phyloP scores from a whole-genome alignment of 2,113 vertebrate genomes.

The Mugil cephalus region DNA sequence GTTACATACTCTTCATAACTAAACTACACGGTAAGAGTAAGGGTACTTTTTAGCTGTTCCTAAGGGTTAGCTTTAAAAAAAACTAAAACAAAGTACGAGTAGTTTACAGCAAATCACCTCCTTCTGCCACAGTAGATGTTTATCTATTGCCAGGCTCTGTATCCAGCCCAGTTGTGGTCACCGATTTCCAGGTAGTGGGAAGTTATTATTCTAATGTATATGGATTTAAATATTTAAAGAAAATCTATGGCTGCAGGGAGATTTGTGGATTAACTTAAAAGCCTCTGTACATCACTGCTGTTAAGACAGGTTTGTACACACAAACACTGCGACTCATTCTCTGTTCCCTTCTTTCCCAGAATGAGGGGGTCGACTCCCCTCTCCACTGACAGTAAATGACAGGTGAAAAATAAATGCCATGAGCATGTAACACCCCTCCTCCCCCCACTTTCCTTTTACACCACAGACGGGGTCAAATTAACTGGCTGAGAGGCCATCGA shows the following conservation, averaged over 20 bases:
- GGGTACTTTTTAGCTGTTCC: too few relatives aligned
- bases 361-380: neutral
- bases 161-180: neutral
- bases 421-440: slow-evolving; percentile 9
- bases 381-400: slow-evolving; percentile 11
- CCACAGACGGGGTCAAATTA: slow-evolving; percentile 40
- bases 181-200: neutral
- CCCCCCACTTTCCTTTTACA: slow-evolving; percentile 3
- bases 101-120: neutral
- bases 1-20: too few relatives aligned
- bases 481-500: slow-evolving; percentile 46
- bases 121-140: neutral
- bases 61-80: too few relatives aligned
- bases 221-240: neutral
- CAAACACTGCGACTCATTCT: neutral
- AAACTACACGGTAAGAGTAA: too few relatives aligned
- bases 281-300: neutral
- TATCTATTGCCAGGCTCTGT: neutral
- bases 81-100: neutral
- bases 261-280: slow-evolving; percentile 2
- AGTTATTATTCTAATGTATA: too few relatives aligned
- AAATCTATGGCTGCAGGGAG: slow-evolving; percentile 4
- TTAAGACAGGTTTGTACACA: neutral
- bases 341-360: neutral
- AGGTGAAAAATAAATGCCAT: slow-evolving; percentile 25